Percentiles rank a stretch among this genome's conserved stretches.
phyloP scores from a whole-genome alignment of 1,140 invertebrate genomes.

The Atta colombica region DNA sequence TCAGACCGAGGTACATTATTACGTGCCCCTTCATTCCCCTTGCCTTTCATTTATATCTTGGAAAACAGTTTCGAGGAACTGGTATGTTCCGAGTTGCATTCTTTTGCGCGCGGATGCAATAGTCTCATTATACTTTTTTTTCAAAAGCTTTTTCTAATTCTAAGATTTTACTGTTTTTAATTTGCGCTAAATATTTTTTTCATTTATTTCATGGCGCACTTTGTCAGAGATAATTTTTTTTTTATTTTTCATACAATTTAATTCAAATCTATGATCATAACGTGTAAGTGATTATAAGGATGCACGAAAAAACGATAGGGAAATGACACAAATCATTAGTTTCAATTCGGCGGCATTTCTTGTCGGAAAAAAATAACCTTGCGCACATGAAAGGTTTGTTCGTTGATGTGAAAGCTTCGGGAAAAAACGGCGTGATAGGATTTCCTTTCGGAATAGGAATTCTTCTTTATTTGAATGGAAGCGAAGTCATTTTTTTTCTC shows the following conservation, averaged over 20 bases:
- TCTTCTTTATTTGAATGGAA: constrained; percentile 20
- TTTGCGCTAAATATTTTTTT: constrained; percentile 19
- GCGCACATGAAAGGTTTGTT: not conserved
- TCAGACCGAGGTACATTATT: constrained; percentile 38
- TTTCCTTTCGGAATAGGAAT: not conserved
- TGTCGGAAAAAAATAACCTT: not conserved
- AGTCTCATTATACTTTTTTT: constrained; percentile 32
- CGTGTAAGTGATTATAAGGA: not conserved
- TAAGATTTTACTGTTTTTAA: not conserved
- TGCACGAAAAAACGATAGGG: not conserved
- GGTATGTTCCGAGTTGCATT: constrained; percentile 39
- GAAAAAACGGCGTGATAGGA: constrained; percentile 38
- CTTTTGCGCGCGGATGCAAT: not conserved
- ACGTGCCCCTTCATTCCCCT: not conserved
- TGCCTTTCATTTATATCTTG: constrained; percentile 32
- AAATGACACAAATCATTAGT: constrained; percentile 7
- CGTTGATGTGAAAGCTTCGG: constrained; percentile 6
- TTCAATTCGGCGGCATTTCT: not conserved
- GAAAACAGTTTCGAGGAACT: constrained; percentile 31
- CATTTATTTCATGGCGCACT: not conserved
- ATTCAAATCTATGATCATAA: not conserved
- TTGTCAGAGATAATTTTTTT: not conserved
- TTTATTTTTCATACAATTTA: not conserved
- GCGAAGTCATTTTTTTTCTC: constrained; percentile 25
- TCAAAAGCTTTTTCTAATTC: not conserved